Conservation (phyloP, 2,888 invertebrate species). For the Zygothrica quintamaculata region DNA sequence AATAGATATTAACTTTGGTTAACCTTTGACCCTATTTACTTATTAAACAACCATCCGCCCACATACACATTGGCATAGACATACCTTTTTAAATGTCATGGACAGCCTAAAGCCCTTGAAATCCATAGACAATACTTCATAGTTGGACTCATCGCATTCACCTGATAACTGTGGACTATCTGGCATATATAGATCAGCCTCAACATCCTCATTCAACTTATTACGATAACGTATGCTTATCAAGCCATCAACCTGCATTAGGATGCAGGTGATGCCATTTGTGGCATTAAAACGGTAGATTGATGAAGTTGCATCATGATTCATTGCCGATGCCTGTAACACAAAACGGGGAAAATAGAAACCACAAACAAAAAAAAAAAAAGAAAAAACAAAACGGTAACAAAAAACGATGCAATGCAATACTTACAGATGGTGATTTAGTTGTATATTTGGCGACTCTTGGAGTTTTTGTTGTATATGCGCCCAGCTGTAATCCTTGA, state of each 20-base stretch:
- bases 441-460: slow-evolving; percentile 88
- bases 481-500: slow-evolving; percentile 86
- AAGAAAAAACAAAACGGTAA: too few relatives aligned
- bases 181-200: slow-evolving; percentile 91
- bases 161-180: slow-evolving; percentile 90
- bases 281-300: slow-evolving; percentile 89
- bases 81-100: slow-evolving; percentile 92
- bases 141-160: slow-evolving; percentile 90
- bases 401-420: too few relatives aligned
- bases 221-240: slow-evolving; percentile 90
- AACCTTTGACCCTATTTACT: slow-evolving; percentile 38
- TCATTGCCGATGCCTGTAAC: slow-evolving; percentile 81
- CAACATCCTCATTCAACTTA: slow-evolving; percentile 87
- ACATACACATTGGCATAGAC: slow-evolving; percentile 74
- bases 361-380: too few relatives aligned
- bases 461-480: slow-evolving; percentile 87
- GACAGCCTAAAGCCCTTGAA: slow-evolving; percentile 91
- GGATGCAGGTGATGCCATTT: slow-evolving; percentile 91
- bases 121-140: slow-evolving; percentile 89
- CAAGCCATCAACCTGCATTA: slow-evolving; percentile 89
- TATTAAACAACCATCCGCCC: background rate
- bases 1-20: slow-evolving; percentile 4
- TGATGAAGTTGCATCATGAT: slow-evolving; percentile 85
- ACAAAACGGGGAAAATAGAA: background rate
- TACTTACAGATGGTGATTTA: slow-evolving; percentile 84